Percentiles rank a stretch among this genome's conserved stretches.
Evolutionary conservation across 2,888 invertebrate species (phyloP).

Genomic region (Trisateles emortualis): DNA sequence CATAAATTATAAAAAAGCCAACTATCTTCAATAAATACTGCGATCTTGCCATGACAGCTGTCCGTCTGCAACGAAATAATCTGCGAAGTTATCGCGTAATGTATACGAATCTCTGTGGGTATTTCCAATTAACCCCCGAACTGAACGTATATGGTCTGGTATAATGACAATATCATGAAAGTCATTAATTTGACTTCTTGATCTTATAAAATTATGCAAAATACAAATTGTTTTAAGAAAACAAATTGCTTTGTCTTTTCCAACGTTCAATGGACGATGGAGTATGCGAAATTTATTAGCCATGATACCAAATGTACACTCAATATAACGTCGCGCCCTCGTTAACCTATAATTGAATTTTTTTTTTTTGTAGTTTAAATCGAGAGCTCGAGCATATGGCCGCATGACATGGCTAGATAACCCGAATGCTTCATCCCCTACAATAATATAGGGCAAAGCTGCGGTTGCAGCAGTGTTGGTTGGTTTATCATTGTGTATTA

Average conservation of each 20-base stretch:
- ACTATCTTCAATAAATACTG: too few relatives aligned
- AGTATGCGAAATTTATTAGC: neutral
- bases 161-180: too few relatives aligned
- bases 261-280: neutral
- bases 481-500: conserved; percentile 13
- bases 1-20: too few relatives aligned
- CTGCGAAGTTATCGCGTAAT: too few relatives aligned
- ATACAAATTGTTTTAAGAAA: neutral
- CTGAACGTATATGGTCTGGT: too few relatives aligned
- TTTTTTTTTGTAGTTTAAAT: conserved; percentile 11
- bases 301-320: conserved; percentile 7
- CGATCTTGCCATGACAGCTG: too few relatives aligned
- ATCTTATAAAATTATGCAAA: neutral
- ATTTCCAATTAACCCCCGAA: too few relatives aligned
- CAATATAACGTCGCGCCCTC: conserved; percentile 2
- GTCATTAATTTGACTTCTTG: too few relatives aligned
- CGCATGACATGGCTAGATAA: conserved; percentile 7
- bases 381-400: conserved; percentile 6
- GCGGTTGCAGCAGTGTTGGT: too few relatives aligned
- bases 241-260: neutral
- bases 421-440: conserved; percentile 21
- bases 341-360: conserved; percentile 11
- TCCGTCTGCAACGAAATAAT: too few relatives aligned
- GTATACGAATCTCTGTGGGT: too few relatives aligned
- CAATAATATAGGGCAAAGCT: conserved; percentile 9